Base-by-base conservation (phyloP, 2,113 vertebrate species). In the Podocnemis expansa region DNA sequence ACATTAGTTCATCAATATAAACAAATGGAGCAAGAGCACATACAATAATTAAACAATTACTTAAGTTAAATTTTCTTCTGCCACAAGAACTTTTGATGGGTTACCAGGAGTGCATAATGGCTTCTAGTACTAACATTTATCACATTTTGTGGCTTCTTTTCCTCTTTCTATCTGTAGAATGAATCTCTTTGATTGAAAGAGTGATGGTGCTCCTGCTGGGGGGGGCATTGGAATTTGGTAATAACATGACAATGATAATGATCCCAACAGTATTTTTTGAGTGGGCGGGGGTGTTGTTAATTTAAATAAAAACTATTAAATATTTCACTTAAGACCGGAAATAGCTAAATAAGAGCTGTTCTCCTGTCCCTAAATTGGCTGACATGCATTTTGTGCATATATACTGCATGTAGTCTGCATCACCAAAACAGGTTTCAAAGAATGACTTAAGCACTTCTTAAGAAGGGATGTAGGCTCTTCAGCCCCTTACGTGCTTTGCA, bases 121-220 rank as follows among this genome's bases (percentile, higher is more conserved):
- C 5, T 84, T 81, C 63, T 5, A 4, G 45, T 55, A 51, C 6
- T 0, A 0, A 5, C 8, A 34, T 6, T 14, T 3, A 55, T 38
- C 16, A 3, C 1, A 0, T 67, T 25, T 41, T 55, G 17, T 76
- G 55, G 49, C 60, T 92, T 10, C 49, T 56, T 45, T 73, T 43
- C 2, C 24, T 56, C 76, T 43, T 24, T 75, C 4, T 47, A 52
- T 67, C 10, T 43, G 9, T 24, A 41, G 22, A 29, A 5, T 5
- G 38, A 80, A 21, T 3, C 6, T 29, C 0, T 19, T 31, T 19
- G 8, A 75, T 41, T 73, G 38, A 12, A 73, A 24, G 34, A 24
- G n/a, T 73, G 19, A 43, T 70, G 63, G 8, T 41, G 60, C 13
- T 63, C 31, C 1, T 5, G 12, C 19, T 1, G 1, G 78, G 3